Conservation (phyloP, 2,113 vertebrate genomes). For the Etheostoma spectabile region DNA sequence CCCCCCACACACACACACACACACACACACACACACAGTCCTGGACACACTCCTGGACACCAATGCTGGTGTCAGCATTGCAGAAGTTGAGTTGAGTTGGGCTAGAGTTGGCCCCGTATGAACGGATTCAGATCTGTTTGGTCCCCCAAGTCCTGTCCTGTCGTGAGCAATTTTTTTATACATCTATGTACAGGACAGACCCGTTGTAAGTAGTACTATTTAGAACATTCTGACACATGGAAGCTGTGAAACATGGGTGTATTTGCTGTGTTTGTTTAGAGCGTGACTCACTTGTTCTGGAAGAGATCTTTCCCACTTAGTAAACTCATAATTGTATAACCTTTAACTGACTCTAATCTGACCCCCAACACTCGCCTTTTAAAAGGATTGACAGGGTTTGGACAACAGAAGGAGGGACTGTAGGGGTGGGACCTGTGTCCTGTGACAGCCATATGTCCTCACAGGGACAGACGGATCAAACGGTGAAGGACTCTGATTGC, state of each 20-base stretch:
- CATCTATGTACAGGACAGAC: too few species aligned
- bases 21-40: too few species aligned
- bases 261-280: not conserved
- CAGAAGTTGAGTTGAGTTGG: too few species aligned
- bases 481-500: not conserved
- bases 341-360: not conserved
- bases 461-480: not conserved
- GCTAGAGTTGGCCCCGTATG: too few species aligned
- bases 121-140: too few species aligned
- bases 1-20: constrained; percentile 5
- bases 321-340: not conserved
- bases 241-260: not conserved
- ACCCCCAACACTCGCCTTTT: not conserved
- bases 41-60: too few species aligned
- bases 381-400: not conserved
- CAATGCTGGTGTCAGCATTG: constrained; percentile 6
- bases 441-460: not conserved
- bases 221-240: too few species aligned
- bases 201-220: not conserved
- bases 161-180: too few species aligned
- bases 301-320: constrained; percentile 32
- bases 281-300: constrained; percentile 49
- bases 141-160: too few species aligned
- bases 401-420: not conserved
- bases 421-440: too few species aligned